Base-by-base conservation (phyloP, 2,888 invertebrate genomes). In the Cheiracanthium punctorium region DNA sequence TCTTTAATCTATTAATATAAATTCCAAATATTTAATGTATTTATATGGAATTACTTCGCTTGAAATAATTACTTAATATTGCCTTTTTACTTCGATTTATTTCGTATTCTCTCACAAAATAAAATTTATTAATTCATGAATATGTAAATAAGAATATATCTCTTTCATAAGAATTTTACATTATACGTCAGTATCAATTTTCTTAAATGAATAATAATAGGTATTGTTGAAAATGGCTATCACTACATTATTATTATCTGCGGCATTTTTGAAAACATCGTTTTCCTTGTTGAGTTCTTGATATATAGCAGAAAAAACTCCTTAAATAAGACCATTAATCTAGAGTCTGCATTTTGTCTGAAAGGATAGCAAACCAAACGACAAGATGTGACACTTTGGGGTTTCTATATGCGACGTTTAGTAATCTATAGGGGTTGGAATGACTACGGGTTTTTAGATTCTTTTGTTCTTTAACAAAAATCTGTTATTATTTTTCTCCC, bases 371-470 rank as follows among this genome's bases (percentile, higher is more conserved):
- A 48, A 48, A 48, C 48, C 10, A 48, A 48, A 48, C 8, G 48
- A 48, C 48, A 48, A 48, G 48, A 48, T 17, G 48, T 48, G 48
- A 48, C 48, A 48, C 48, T 48, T 48, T 48, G 48, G 48, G 48
- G 48, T 48, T 48, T 48, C 48, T 48, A 17, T 48, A 17, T 48
- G 17, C 48, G 48, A 48, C 48, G 17, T 48, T 48, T 17, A 48
- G 48, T 48, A 48, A 48, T 48, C 48, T 17, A 17, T 2, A 17
- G 48, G 48, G 48, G 17, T 17, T 48, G 48, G 17, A 48, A 48
- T 48, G 48, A 48, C 17, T 48, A 17, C 37, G 37, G 12, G 12
- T 37, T 37, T 37, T 37, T 37, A 5, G 48, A 2, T 14, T 48
- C 2, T 14, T 48, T 48, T 48, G 2, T 7, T 48, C 17, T 17